Evolutionary conservation across 1,140 invertebrate genomes (phyloP).

Genomic region (Hestina assimilis): DNA sequence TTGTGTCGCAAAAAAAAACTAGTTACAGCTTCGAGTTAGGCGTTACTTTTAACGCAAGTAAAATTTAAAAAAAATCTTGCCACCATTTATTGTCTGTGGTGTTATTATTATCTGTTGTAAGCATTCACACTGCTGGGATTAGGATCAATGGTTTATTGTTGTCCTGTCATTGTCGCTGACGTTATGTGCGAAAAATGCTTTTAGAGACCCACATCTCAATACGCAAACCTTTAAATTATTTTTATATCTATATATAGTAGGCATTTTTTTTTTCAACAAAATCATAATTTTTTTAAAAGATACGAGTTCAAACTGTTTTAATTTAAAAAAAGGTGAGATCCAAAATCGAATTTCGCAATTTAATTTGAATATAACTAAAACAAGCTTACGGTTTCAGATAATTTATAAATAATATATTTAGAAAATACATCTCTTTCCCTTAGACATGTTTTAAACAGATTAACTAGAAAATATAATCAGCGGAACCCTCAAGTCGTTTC

Average conservation of each 20-base stretch:
- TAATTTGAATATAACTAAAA: too few relatives aligned
- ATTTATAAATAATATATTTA: too few relatives aligned
- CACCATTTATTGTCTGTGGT: constrained; percentile 59
- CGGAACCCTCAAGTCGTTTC: constrained; percentile 4
- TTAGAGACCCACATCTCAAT: constrained; percentile 21
- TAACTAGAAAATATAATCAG: neutral
- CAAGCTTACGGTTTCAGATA: too few relatives aligned
- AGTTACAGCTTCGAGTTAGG: constrained; percentile 19
- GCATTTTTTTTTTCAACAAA: too few relatives aligned
- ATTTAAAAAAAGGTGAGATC: too few relatives aligned
- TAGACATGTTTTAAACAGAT: neutral
- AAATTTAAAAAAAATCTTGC: constrained; percentile 39
- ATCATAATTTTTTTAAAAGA: too few relatives aligned
- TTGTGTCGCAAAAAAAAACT: too few relatives aligned
- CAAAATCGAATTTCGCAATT: too few relatives aligned
- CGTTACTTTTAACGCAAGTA: constrained; percentile 61
- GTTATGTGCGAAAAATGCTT: constrained; percentile 42
- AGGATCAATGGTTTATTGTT: constrained; percentile 51
- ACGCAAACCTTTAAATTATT: neutral
- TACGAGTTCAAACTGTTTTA: too few relatives aligned
- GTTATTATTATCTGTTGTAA: constrained; percentile 32
- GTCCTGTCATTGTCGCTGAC: constrained; percentile 44
- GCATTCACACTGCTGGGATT: constrained; percentile 52
- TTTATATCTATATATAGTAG: neutral
- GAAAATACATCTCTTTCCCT: neutral